Evolutionary conservation across 2,113 vertebrate genomes (phyloP).

Genomic region (Dipodomys spectabilis): DNA sequence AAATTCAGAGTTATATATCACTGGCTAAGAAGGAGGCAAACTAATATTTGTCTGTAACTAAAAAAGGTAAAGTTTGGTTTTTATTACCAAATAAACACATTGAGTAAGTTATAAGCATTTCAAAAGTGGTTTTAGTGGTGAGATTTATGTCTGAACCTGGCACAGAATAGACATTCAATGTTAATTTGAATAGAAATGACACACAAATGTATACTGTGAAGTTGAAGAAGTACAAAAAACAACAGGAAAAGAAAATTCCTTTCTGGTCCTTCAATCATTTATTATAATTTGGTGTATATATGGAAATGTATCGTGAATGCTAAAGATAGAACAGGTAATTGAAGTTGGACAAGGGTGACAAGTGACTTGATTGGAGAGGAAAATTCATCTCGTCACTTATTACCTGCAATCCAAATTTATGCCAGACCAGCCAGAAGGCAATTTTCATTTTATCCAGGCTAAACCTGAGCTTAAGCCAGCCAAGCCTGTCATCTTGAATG

Average conservation of each 20-base stretch:
- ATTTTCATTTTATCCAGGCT: constrained; percentile 74
- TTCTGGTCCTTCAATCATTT: constrained; percentile 54
- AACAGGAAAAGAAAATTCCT: constrained; percentile 46
- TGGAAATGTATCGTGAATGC: constrained; percentile 31
- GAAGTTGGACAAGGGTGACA: constrained; percentile 71
- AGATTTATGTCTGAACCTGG: constrained; percentile 25
- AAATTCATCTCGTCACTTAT: constrained; percentile 74
- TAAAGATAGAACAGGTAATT: constrained; percentile 78
- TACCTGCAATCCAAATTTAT: constrained; percentile 72
- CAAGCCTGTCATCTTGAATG: constrained; percentile 62
- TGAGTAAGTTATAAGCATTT: not conserved
- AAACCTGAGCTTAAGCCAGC: constrained; percentile 63
- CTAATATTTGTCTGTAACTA: not conserved
- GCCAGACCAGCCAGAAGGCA: constrained; percentile 63
- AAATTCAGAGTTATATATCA: not conserved
- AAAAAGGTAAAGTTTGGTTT: not conserved
- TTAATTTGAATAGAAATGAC: constrained; percentile 53
- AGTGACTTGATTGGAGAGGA: constrained; percentile 68
- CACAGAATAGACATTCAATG: not conserved
- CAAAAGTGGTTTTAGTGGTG: not conserved
- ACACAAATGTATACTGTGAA: constrained; percentile 33
- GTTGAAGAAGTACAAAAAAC: not conserved
- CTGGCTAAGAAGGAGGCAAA: not conserved
- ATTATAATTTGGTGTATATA: constrained; percentile 3
- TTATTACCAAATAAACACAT: not conserved